Conservation (phyloP, 2,888 invertebrate species). For the Dione juno region DNA sequence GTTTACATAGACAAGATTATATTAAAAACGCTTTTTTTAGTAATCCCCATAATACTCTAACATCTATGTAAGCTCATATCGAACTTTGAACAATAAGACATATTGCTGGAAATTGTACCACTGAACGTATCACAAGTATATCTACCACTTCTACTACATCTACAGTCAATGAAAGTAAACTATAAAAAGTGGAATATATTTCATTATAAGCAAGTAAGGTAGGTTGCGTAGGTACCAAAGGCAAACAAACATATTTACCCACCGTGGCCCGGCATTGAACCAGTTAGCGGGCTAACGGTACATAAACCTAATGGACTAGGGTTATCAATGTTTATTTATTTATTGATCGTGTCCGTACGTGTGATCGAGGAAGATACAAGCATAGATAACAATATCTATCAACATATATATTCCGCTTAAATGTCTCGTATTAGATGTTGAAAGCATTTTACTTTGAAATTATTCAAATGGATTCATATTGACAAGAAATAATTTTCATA, state of each 20-base stretch:
- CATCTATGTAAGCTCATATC: too few relatives aligned
- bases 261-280: slow-evolving; percentile 39
- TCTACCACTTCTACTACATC: too few relatives aligned
- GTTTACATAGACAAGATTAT: too few relatives aligned
- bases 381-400: neutral
- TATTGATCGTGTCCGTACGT: slow-evolving; percentile 20
- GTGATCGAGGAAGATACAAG: neutral
- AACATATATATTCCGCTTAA: neutral
- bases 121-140: too few relatives aligned
- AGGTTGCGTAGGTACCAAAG: slow-evolving; percentile 17
- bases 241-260: slow-evolving; percentile 32
- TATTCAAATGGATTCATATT: too few relatives aligned
- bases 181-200: slow-evolving; percentile 17
- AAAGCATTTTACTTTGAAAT: neutral
- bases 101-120: too few relatives aligned
- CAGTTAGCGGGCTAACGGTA: slow-evolving; percentile 41
- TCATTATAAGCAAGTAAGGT: too few relatives aligned
- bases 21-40: too few relatives aligned
- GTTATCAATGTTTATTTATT: slow-evolving; percentile 37
- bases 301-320: slow-evolving; percentile 37
- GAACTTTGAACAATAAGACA: too few relatives aligned
- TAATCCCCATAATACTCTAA: too few relatives aligned
- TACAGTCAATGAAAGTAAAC: neutral
- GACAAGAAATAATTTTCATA: too few relatives aligned
- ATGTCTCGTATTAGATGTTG: neutral